Evolutionary conservation across 2,797 vertebrate species (phyloP).

Genomic region (Bufotes viridis): DNA sequence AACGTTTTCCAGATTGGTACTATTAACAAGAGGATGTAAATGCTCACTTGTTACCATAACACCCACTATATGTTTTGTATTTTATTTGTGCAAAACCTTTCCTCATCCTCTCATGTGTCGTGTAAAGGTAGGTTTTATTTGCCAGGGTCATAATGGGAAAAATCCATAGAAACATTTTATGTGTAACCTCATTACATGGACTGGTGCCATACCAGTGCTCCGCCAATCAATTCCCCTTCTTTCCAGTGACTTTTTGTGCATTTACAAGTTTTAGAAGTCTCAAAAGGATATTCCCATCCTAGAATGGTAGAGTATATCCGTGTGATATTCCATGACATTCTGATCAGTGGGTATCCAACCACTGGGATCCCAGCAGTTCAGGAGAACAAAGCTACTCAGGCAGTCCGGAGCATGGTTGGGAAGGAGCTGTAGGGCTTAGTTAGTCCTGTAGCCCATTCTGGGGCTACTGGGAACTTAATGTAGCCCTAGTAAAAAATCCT

Average conservation of each 20-base stretch:
- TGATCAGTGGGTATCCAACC: neutral
- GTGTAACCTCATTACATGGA: neutral
- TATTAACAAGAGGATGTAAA: slow-evolving; percentile 36
- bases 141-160: neutral
- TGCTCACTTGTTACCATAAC: slow-evolving; percentile 27
- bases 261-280: neutral
- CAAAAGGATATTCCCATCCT: neutral
- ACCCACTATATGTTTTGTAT: slow-evolving; percentile 19
- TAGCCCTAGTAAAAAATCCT: too few relatives aligned
- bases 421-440: too few relatives aligned
- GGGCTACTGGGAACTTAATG: too few relatives aligned
- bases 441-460: too few relatives aligned
- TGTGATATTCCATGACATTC: neutral
- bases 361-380: neutral
- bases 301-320: neutral
- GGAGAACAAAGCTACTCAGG: too few relatives aligned
- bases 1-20: slow-evolving; percentile 35
- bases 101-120: neutral
- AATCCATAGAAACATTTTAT: neutral
- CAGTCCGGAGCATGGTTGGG: too few relatives aligned
- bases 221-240: neutral
- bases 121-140: slow-evolving; percentile 3
- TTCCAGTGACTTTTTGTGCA: neutral
- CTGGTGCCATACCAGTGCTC: neutral
- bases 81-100: slow-evolving; percentile 18